Percentiles rank a stretch among this genome's conserved stretches.
Conservation (phyloP, 2,797 vertebrate genomes). For the Masticophis lateralis region DNA sequence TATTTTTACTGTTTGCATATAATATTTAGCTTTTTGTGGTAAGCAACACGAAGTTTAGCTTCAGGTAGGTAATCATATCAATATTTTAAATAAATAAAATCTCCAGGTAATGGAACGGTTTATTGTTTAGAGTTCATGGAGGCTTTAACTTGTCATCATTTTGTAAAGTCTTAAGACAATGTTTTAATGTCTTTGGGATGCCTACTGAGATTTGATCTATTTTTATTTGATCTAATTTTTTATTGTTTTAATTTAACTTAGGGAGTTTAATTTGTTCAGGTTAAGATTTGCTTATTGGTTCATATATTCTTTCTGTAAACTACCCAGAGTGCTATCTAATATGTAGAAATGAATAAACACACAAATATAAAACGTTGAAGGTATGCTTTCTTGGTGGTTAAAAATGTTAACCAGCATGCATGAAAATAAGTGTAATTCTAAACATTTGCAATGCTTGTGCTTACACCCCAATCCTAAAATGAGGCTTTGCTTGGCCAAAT, state of each 20-base stretch:
- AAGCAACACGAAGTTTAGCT: neutral
- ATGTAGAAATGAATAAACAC: neutral
- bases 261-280: neutral
- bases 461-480: constrained; percentile 23
- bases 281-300: neutral
- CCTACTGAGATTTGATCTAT: neutral
- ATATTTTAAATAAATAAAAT: neutral
- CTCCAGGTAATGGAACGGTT: neutral
- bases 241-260: neutral
- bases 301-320: neutral
- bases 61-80: neutral
- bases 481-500: constrained; percentile 51
- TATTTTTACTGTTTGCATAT: neutral
- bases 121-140: neutral
- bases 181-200: neutral
- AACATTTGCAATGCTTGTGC: constrained; percentile 28
- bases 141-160: neutral
- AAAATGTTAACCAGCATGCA: constrained; percentile 22
- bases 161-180: neutral
- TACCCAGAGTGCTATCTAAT: neutral
- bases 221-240: neutral
- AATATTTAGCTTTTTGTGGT: neutral
- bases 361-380: neutral
- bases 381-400: neutral
- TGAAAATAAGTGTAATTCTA: constrained; percentile 23